phyloP scores from a whole-genome alignment of 1,140 invertebrate genomes.

The Cecropterus lyciades region DNA sequence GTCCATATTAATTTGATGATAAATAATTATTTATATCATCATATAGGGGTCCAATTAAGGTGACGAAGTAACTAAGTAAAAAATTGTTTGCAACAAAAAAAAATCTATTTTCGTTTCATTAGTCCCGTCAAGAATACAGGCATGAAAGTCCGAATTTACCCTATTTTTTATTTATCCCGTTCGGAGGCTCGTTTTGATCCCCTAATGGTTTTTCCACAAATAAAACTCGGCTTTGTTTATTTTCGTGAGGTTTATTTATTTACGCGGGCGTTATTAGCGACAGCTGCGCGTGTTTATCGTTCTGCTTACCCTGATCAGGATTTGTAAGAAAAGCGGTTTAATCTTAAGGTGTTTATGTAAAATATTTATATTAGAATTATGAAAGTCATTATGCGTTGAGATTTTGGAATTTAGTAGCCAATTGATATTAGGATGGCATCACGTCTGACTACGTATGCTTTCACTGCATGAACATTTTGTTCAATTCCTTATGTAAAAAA shows the following conservation, averaged over 20 bases:
- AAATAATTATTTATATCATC: too few relatives aligned
- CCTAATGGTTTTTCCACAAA: slow-evolving; percentile 72
- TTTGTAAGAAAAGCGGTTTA: slow-evolving; percentile 36
- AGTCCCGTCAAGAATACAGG: slow-evolving; percentile 14
- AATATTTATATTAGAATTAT: too few relatives aligned
- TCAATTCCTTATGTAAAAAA: too few relatives aligned
- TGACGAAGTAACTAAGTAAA: too few relatives aligned
- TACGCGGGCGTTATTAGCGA: slow-evolving; percentile 60
- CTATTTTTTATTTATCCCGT: slow-evolving; percentile 56
- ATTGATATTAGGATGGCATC: too few relatives aligned
- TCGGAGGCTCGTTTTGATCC: slow-evolving; percentile 60
- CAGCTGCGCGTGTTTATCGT: slow-evolving; percentile 67
- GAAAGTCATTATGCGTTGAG: too few relatives aligned
- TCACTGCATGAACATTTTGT: too few relatives aligned
- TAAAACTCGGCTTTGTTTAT: slow-evolving; percentile 72
- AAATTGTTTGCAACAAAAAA: neutral
- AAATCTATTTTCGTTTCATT: neutral
- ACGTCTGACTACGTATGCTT: too few relatives aligned
- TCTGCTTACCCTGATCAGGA: slow-evolving; percentile 57
- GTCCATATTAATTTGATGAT: too few relatives aligned
- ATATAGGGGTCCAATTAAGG: too few relatives aligned
- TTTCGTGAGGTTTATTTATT: slow-evolving; percentile 66
- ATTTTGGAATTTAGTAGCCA: too few relatives aligned
- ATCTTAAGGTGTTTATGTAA: slow-evolving; percentile 1
- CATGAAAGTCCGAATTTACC: slow-evolving; percentile 42